These are phyloP conservation scores for Tringa solitaria DNA, from an alignment of 2,113 vertebrate species.

Conservation along the genomic window DNA sequence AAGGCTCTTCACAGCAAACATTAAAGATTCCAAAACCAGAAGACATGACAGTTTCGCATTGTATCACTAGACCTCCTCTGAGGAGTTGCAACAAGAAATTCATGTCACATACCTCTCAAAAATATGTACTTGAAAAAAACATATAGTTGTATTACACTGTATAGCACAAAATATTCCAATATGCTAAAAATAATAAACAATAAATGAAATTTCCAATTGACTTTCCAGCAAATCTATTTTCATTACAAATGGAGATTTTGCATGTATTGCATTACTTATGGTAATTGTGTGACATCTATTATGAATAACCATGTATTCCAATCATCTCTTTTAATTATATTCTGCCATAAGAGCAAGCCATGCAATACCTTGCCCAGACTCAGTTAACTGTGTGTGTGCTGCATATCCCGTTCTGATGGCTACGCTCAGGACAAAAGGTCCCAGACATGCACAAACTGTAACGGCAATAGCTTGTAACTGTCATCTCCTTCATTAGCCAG, in stretches of 20 bases:
- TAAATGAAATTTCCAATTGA: conserved; percentile 72
- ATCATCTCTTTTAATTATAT: conserved; percentile 75
- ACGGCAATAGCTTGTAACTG: not conserved
- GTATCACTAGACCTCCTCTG: not conserved
- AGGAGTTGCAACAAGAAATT: not conserved
- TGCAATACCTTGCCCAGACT: conserved; percentile 29
- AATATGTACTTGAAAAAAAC: not conserved
- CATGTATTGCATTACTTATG: conserved; percentile 72
- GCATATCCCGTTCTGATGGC: not conserved
- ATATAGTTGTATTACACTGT: not conserved
- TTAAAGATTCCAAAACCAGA: not conserved
- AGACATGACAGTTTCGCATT: not conserved
- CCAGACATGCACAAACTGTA: not conserved
- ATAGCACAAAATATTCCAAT: conserved; percentile 62
- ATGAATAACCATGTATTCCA: conserved; percentile 75
- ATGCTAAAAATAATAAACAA: conserved; percentile 67
- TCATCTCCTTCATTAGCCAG: conserved; percentile 4
- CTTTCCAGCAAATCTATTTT: conserved; percentile 75
- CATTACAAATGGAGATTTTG: conserved; percentile 71
- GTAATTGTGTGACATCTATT: conserved; percentile 75
- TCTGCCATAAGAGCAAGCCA: conserved; percentile 51
- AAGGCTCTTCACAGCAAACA: not conserved
- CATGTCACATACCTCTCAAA: conserved; percentile 1
- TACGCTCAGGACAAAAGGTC: not conserved
- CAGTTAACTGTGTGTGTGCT: conserved; percentile 15